Evolutionary conservation across 1,140 invertebrate genomes (phyloP), one percentile per base, ranked within the genome.

Genomic region (Choristoneura fumiferana): DNA sequence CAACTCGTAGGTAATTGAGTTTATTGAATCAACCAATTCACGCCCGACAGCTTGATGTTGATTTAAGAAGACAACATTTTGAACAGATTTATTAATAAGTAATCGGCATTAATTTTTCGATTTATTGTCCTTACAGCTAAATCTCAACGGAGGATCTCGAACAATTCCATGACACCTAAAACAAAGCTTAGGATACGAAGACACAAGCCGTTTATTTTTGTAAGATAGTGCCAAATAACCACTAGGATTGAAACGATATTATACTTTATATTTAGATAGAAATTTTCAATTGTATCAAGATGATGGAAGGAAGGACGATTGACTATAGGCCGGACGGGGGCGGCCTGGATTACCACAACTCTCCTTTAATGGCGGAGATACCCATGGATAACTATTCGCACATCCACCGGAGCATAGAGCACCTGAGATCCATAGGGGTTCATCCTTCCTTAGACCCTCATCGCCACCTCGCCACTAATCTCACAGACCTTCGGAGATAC

Each of bases 371-470:
- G 91, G 91, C 91, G 8, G 91, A 92, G 79, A 89, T 92, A 80
- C 90, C 91, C 43, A 72, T 91, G 59, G 92, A 92, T 14, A 91
- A 92, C 81, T 92, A 92, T 65, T 91, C 91, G 13, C 92, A 93
- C 69, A 92, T 93, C 64, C 92, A 94, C 76, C 86, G 92, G 60
- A 93, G 92, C 70, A 93, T 94, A 73, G 93, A 94, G 68, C 93
- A 93, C 70, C 75, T 94, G 57, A 83, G 93, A 57, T 92, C 91
- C 10, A 88, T 93, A 68, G 92, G 92, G 17, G 91, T 92, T 36
- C 87, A 92, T 2, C 87, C 90, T 1, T 88, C 91, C 37, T 65
- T 92, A 43, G 88, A 90, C 57, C 85, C 83, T 8, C 88, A 91
- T 57, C 84, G 89, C 65, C 84, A 89, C 63, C 71, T 91, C 70